Base-by-base conservation (phyloP, 37 sponge, comb jelly and placozoan genomes). In the Axinella damicornis region DNA sequence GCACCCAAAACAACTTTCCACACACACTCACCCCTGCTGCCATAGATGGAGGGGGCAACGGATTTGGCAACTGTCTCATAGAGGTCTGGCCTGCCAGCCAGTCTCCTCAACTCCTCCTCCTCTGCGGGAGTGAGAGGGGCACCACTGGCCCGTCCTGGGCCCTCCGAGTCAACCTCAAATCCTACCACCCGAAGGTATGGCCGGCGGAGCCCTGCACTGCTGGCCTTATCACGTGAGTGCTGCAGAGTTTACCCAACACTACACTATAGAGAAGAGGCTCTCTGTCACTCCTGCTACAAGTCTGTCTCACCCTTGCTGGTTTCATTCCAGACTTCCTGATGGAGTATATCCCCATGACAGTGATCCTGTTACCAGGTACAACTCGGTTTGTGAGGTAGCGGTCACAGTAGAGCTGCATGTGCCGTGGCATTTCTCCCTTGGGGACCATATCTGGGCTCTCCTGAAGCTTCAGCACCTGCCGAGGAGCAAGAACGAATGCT, bases 41-140 rank as follows among this genome's bases (percentile, higher is more conserved):
- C 99, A 93, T 89, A 99, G 34, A 99, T 99, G 76, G 99, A 99
- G 66, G 99, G 99, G 13, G 99, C 97, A 31, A 95, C 89, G 56
- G 83, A 88, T 53, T 71, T 64, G 59, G 84, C 84, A 15, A 96
- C 87, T 57, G 89, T 91, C 35, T 84, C 77, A 69, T 97, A 94
- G 33, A 99, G 81, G 76, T 97, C 96, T 5, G 95, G 95, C 17
- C 92, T 78, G 11, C 90, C 90, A 0, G 99, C 79, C 52, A 99
- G 77, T 33, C 67, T 85, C 30, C 91, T 83, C 78, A 99, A 54
- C 52, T 94, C 85, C 40, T 96, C 97, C 73, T 97, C 97, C 74
- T 99, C 99, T 36, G 85, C 84, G 17, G 99, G 89, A 22, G 97
- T 91, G 71, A 97, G 78, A 12, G 91, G 66, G 61, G 52, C 62